Conservation (phyloP, 2,113 vertebrate genomes). For the Eurypyga helias region DNA sequence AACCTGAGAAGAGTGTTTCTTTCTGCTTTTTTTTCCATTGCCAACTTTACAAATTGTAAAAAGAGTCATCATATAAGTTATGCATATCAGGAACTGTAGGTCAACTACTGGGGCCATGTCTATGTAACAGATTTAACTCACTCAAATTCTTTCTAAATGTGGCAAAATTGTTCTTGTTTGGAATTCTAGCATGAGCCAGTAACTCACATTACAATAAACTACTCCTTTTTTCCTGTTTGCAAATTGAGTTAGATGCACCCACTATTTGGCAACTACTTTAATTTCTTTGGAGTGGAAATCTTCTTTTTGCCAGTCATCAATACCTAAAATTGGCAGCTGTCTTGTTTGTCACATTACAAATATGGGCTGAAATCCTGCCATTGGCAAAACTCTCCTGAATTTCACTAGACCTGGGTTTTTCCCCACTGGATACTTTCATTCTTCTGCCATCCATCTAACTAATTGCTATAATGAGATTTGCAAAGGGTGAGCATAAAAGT, state of each 20-base stretch:
- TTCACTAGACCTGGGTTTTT: not conserved
- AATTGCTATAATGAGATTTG: conserved; percentile 52
- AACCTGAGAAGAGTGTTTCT: not conserved
- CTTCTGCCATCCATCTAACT: not conserved
- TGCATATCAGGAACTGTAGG: not conserved
- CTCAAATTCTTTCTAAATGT: not conserved
- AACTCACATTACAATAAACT: not conserved
- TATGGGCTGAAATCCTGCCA: not conserved
- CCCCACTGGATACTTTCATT: accelerated
- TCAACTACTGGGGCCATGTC: accelerated
- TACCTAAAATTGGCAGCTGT: not conserved
- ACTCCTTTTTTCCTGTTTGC: not conserved
- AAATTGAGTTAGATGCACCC: not conserved
- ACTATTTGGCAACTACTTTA: not conserved
- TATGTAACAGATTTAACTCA: not conserved
- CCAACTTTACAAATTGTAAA: not conserved
- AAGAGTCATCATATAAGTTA: not conserved
- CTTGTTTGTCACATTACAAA: conserved; percentile 8
- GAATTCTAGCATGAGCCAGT: not conserved
- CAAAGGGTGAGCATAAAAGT: not conserved
- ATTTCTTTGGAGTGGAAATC: not conserved
- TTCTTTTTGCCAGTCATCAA: not conserved
- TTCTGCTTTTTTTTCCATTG: not conserved
- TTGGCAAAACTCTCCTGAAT: not conserved
- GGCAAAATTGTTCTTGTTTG: not conserved